Base-by-base conservation (phyloP, 2,113 vertebrate species). In the Osmerus eperlanus region DNA sequence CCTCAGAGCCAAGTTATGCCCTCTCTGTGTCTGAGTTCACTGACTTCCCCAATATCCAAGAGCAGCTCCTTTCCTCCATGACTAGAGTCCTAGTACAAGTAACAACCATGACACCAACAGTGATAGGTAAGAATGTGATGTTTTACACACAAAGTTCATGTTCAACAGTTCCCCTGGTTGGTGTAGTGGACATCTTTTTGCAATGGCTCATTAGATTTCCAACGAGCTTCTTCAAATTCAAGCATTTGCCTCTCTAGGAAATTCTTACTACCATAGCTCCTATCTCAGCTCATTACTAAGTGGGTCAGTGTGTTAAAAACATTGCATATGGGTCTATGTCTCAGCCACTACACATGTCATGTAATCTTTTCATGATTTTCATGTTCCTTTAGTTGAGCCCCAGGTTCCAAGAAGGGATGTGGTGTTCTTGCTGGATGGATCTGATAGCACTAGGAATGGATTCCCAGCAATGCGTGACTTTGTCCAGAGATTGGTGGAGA, bases 381-480 rank as follows among this genome's bases (percentile, higher is more conserved):
- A 21, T 54, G 28, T 59, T 59, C 8, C 3, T 68, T 14, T 62
- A 68, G 72, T 54, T 68, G 72, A 68, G 65, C 56, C 15, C 21
- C 15, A 6, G 12, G 15, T 41, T 56, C 25, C 15, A 41, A 64
- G 18, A 62, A 73, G 70, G 29, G 76, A 82, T 52, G 62, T 82
- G 23, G 80, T 82, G 54, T 80, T 80, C 67, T 18, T 76, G 60
- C 41, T 80, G 25, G 76, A 81, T 78, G 80, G 76, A 51, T 83
- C 81, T 66, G 75, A 75, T 75, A 72, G 25, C 23, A 75, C 72
- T 16, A 74, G 65, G 0, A 88, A 90, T 0, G 91, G 90, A 5
- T 70, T 93, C 0, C 92, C 89, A 15, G 89, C 92, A 18, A 91
- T 94, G 36, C 86, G 92, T 1, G 93, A 94, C 72, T 94, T 95